phyloP scores from a whole-genome alignment of 2,888 invertebrate genomes.

The Smittia aterrima region DNA sequence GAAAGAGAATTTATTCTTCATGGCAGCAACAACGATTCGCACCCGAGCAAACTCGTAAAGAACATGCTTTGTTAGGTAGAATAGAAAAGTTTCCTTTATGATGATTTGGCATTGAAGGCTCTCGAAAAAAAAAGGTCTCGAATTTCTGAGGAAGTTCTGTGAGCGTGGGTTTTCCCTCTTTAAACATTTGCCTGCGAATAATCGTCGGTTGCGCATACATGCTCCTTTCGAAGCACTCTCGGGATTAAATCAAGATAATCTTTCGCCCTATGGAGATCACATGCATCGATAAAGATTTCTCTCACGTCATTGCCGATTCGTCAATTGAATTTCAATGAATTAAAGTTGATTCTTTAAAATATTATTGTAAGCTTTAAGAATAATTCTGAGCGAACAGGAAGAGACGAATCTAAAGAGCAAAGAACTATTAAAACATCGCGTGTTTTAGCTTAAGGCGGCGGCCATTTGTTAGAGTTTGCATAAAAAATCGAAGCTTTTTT shows the following conservation, averaged over 20 bases:
- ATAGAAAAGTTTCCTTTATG: not conserved
- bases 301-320: not conserved
- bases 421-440: not conserved
- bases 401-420: not conserved
- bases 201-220: not conserved
- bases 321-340: not conserved
- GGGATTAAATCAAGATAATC: too few species aligned
- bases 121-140: not conserved
- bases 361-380: too few species aligned
- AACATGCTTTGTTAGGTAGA: not conserved
- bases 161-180: not conserved
- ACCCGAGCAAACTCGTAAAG: constrained; percentile 6
- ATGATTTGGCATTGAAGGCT: constrained; percentile 20
- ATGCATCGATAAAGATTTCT: not conserved
- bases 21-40: constrained; percentile 13
- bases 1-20: constrained; percentile 29
- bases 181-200: not conserved
- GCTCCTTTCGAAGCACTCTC: not conserved
- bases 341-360: not conserved
- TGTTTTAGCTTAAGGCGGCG: not conserved
- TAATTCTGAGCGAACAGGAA: too few species aligned
- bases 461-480: not conserved
- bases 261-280: too few species aligned
- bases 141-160: not conserved
- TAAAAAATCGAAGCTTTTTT: not conserved